Conservation (phyloP, 30 jellyfish, hydroid and myxozoan species). For the Aurelia sp. region DNA sequence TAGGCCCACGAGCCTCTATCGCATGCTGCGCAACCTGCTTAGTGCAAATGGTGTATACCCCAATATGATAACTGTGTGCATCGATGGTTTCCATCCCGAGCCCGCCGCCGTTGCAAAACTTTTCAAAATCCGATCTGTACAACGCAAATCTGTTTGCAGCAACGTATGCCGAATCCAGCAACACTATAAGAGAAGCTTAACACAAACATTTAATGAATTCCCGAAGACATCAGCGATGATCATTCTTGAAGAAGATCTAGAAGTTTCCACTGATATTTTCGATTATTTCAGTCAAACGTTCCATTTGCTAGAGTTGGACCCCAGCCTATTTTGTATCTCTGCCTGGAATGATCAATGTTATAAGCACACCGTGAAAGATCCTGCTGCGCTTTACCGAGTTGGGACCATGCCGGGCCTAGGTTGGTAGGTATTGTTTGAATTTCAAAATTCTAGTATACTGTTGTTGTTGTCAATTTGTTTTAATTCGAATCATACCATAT, state of each 20-base stretch:
- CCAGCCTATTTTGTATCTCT: constrained; percentile 90
- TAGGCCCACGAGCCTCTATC: constrained; percentile 88
- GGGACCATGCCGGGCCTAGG: constrained; percentile 63
- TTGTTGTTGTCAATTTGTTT: no score
- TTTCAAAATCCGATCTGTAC: constrained; percentile 77
- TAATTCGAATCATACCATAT: no score
- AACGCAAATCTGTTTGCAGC: constrained; percentile 89
- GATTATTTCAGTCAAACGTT: constrained; percentile 92
- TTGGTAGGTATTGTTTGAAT: no score
- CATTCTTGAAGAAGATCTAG: constrained; percentile 97
- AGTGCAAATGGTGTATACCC: constrained; percentile 94
- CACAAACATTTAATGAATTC: constrained; percentile 82
- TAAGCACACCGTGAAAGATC: constrained; percentile 91
- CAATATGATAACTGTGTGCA: constrained; percentile 77
- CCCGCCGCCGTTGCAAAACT: constrained; percentile 94
- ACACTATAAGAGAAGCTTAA: constrained; percentile 92
- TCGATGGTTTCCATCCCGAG: constrained; percentile 89
- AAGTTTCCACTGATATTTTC: constrained; percentile 91
- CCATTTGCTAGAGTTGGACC: constrained; percentile 85
- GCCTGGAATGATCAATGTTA: constrained; percentile 99
- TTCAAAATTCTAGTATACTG: no score
- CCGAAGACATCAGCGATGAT: constrained; percentile 87
- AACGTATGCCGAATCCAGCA: constrained; percentile 93
- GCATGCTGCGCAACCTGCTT: constrained; percentile 93
- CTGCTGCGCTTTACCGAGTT: constrained; percentile 91